phyloP scores from a whole-genome alignment of 2,113 vertebrate species.

The Ceuthmochares aereus region DNA sequence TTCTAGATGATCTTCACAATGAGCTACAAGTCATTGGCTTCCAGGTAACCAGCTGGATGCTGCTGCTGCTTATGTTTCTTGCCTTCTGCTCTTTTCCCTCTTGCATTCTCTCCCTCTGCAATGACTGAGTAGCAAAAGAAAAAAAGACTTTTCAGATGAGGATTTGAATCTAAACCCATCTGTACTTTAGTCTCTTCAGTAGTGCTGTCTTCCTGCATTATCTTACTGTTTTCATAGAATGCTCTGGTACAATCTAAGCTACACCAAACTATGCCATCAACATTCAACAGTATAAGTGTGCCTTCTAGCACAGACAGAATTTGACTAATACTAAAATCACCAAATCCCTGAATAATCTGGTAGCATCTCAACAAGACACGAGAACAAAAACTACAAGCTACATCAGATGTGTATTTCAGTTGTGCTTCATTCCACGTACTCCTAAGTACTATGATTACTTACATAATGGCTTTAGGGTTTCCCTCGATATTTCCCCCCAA shows the following conservation, averaged over 20 bases:
- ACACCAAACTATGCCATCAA: not conserved
- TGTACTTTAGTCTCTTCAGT: not conserved
- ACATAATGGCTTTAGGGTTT: not conserved
- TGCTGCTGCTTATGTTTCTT: not conserved
- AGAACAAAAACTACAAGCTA: not conserved
- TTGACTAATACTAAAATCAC: not conserved
- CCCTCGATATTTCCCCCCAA: not conserved
- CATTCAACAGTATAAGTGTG: not conserved
- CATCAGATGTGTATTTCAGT: not conserved
- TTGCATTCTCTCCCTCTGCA: not conserved
- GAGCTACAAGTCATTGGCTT: conserved; percentile 92
- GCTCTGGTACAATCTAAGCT: not conserved
- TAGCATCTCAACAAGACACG: not conserved
- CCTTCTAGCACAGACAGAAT: not conserved
- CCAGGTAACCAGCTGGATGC: conserved; percentile 78
- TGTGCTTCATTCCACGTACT: not conserved
- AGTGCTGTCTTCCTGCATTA: not conserved
- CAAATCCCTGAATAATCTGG: not conserved
- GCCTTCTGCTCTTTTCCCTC: not conserved
- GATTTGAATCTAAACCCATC: not conserved
- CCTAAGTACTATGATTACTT: not conserved
- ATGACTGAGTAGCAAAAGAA: not conserved
- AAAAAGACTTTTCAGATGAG: not conserved
- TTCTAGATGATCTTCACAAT: conserved; percentile 91
- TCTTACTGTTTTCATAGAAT: not conserved